Base-by-base conservation (phyloP, 2,888 invertebrate genomes). In the Hemithea aestivaria region DNA sequence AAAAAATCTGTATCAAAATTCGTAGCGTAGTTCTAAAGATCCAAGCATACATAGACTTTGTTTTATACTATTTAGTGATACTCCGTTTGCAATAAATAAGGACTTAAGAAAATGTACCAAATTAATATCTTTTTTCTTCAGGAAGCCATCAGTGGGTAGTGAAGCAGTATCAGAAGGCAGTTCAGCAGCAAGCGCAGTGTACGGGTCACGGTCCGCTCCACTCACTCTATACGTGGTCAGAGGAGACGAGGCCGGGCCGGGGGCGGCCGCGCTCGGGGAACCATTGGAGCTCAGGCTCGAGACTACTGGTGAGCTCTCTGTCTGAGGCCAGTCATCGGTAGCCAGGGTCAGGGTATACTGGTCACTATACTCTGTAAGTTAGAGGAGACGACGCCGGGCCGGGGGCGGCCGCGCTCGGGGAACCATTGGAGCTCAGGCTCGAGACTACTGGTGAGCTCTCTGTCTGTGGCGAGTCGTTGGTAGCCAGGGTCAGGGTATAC, bases 211-310 rank as follows among this genome's bases (percentile, higher is more conserved):
- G 32, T 51, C 59, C 0, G 57, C 77, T 0, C 78, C 82, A 1
- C 67, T 84, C 27, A 64, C 68, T 0, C 73, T 85, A 83, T 85
- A 84, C 58, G 77, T 82, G 53, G 80, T 82, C 43, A 66, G 85
- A 1, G 73, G 60, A 0, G 58, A 58, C 23, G 73, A 63, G 42
- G 44, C 50, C 7, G 59, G 53, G 21, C 53, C 56, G 45, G 39
- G 51, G 20, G 54, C 39, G 0, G 87, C 83, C 10, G 66, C 82
- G 2, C 68, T 87, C 1, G 87, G 88, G 0, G 87, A 87, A 39
- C 65, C 69, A 10, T 73, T 88, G 0, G 81, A 85, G 36, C 53
- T 87, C 7, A 55, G 81, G 10, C 71, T 88, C 6, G 87, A 87
- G 39, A 78, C 82, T 12, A 64, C 75, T 7, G 46, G 49, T 46